Evolutionary conservation across 2,113 vertebrate species (phyloP).

Genomic region (Brienomyrus brachyistius): DNA sequence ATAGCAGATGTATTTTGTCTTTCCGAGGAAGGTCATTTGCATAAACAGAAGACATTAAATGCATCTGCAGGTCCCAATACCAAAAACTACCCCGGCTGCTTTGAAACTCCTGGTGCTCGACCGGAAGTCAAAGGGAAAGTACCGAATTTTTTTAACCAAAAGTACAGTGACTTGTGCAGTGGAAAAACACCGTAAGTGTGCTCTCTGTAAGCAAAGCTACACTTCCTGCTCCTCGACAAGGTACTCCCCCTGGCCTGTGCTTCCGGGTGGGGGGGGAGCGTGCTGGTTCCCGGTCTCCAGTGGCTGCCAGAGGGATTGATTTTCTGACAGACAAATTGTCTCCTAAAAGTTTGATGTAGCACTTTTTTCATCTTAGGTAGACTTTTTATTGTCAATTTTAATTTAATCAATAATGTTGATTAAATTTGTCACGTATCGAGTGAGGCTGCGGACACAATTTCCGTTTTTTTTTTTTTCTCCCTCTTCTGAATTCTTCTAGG

Average conservation of each 20-base stretch:
- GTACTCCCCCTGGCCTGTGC: background rate
- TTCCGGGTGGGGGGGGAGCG: background rate
- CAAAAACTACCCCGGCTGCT: background rate
- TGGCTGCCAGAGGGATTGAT: background rate
- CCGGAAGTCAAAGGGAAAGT: background rate
- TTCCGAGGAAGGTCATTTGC: background rate
- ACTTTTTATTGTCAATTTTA: background rate
- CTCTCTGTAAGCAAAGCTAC: background rate
- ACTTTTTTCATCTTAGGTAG: background rate
- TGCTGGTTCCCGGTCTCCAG: no score
- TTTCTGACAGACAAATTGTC: background rate
- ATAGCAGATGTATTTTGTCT: background rate
- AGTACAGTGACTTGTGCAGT: background rate
- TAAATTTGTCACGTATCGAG: background rate
- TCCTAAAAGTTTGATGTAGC: background rate
- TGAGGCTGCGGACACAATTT: background rate
- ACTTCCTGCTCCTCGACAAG: background rate
- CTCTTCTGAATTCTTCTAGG: background rate
- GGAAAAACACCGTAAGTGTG: background rate
- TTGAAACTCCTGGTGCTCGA: no score
- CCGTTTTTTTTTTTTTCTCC: no score
- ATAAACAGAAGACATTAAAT: background rate
- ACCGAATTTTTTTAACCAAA: background rate
- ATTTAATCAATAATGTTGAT: background rate
- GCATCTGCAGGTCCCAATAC: background rate